Base-by-base conservation (phyloP, 2,797 vertebrate genomes). In the Novumbra hubbsi region DNA sequence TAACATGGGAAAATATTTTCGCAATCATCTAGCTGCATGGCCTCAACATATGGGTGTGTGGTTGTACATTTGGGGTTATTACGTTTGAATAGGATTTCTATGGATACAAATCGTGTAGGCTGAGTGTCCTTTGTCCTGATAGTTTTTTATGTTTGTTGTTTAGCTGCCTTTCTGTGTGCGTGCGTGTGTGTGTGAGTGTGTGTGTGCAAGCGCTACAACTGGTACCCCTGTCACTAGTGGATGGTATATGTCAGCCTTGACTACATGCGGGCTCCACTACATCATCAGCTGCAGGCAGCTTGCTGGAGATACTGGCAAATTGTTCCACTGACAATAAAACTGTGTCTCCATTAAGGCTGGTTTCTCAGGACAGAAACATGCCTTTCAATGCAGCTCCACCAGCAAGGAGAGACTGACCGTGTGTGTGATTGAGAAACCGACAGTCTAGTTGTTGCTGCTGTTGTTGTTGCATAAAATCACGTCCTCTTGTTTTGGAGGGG, bases 181-280 rank as follows among this genome's bases (percentile, higher is more conserved):
- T 19, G 71, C 14, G 57, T 64, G 71, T 15, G 63, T 52, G 63
- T 21, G 72, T 50, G 45, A 4, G 70, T 11, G 55, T 5, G 71
- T 17, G 21, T 28, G 71, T 28, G 71, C 24, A 15, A 17, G 30
- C 41, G 24, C 73, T 24, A 30, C 79, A 83, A 78, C 3, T 77
- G 82, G 80, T 1, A 67, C 73, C 84, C 76, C 86, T 91, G 89
- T 90, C 91, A 92, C 85, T 76, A 78, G 85, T 86, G 84, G 85
- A 91, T 89, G 86, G 80, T 91, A 87, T 89, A 88, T 88, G 88
- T 92, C 89, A 91, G 90, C 89, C 89, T 90, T 91, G 90, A 92
- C 90, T 86, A 90, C 79, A 78, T 73, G 83, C 89, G 90, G 87
- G 88, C 90, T 90, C 82, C 88, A 87, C 88, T 92, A 90, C 87